phyloP scores from a whole-genome alignment of 2,797 vertebrate genomes.

The Siniperca scherzeri region DNA sequence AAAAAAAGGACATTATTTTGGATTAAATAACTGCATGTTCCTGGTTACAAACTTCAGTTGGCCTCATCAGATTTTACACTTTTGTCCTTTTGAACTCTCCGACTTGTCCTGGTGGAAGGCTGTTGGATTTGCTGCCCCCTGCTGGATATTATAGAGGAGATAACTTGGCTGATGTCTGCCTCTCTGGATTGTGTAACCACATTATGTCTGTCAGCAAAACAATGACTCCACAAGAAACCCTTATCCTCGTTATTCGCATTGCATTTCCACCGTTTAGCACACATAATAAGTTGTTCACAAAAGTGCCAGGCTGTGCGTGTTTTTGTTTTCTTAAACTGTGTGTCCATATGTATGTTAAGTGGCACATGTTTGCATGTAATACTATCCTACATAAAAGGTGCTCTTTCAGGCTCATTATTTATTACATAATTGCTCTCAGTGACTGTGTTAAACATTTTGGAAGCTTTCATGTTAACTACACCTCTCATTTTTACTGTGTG shows the following conservation, averaged over 20 bases:
- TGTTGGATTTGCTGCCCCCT: conserved; percentile 72
- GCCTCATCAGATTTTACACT: not conserved
- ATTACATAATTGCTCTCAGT: not conserved
- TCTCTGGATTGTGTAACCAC: conserved; percentile 55
- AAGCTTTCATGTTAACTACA: not conserved
- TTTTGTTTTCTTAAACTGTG: not conserved
- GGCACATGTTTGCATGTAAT: not conserved
- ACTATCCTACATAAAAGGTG: conserved; percentile 3
- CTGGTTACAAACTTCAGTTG: conserved; percentile 1
- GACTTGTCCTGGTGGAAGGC: not conserved
- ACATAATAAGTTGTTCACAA: not conserved
- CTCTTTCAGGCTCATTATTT: conserved; percentile 15
- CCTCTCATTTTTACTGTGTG: not conserved
- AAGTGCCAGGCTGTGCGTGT: not conserved
- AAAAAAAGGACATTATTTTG: not conserved
- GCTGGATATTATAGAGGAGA: conserved; percentile 45
- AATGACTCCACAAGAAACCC: conserved; percentile 60
- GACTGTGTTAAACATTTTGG: not conserved
- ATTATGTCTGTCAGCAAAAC: conserved; percentile 46
- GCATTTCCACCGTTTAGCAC: not conserved
- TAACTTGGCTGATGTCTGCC: conserved; percentile 6
- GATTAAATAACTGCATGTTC: not conserved
- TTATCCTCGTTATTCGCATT: not conserved
- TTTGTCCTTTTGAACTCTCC: conserved; percentile 51
- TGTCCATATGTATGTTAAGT: not conserved